Evolutionary conservation across 2,888 invertebrate species (phyloP), one percentile per base, ranked within the genome.

Genomic region (Drosophila macrospina): DNA sequence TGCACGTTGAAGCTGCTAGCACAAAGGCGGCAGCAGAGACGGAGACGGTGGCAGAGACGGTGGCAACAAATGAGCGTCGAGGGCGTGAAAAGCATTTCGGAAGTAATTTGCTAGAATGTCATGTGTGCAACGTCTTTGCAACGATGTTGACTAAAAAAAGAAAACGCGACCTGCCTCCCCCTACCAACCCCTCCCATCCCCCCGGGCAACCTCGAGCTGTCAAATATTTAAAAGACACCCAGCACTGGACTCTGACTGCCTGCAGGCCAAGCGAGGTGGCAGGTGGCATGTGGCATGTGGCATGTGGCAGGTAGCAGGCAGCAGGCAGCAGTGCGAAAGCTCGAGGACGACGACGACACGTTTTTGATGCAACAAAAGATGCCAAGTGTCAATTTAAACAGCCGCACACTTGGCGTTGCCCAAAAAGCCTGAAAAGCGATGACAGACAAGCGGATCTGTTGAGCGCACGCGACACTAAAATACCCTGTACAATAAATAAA

Each of bases 351-450:
- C 54, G 57, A 50, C 57, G 47, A 64, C 78, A 74, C 78, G 59
- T 78, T 86, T 86, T 76, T 86, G 80, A 83, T 84, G 85, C 89
- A 82, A 87, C 82, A 84, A 84, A 84, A 88, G 85, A 84, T 88
- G 81, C 81, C 83, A 87, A 84, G 87, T 88, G 83, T 84, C 83
- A 84, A 84, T 84, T 88, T 84, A 88, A 88, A 74, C 78, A 88
- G 83, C 81, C 83, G 81, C 87, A 81, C 78, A 81, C 80, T 80
- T 52, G 70, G 32, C 42, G 59, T 39, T 65, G 55, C 60, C 66
- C 42, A 56, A 73, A 65, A 61, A 55, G 44, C 39, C 28, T 39
- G 20, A 28, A 28, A 32, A 41, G 0, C 26, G 10, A 11, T 45
- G 32, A 13, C 32, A 15, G 41, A n/a, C n/a, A n/a, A n/a, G n/a